phyloP scores from a whole-genome alignment of 2,113 vertebrate species.

The Tragelaphus buxtoni region DNA sequence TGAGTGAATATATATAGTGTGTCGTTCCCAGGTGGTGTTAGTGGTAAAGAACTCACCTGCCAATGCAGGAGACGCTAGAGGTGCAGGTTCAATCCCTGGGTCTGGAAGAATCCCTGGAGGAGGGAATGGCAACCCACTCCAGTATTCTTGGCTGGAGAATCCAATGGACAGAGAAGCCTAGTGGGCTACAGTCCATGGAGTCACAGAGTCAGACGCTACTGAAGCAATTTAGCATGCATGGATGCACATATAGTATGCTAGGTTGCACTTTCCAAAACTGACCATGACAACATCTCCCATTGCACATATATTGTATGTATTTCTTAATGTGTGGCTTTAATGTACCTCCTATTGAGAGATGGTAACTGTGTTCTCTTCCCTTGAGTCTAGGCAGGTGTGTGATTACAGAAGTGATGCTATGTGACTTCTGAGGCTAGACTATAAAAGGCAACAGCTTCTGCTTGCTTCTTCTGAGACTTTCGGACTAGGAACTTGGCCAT shows the following conservation, averaged over 20 bases:
- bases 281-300: neutral
- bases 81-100: neutral
- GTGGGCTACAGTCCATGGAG: neutral
- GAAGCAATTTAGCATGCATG: neutral
- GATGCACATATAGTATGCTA: neutral
- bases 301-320: neutral
- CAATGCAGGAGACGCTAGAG: neutral
- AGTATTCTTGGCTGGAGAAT: neutral
- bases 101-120: neutral
- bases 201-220: neutral
- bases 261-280: neutral
- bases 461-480: neutral
- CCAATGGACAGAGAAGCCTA: neutral
- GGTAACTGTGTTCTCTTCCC: neutral
- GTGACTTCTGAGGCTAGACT: neutral
- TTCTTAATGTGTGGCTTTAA: neutral
- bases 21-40: neutral
- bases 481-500: neutral
- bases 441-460: neutral
- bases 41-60: neutral
- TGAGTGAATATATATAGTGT: neutral
- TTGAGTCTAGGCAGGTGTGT: neutral
- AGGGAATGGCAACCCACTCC: neutral
- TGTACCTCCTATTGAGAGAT: neutral
- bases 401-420: neutral